Evolutionary conservation across 2,113 vertebrate species (phyloP), one percentile per base, ranked within the genome.

Genomic region (Trichomycterus rosablanca): DNA sequence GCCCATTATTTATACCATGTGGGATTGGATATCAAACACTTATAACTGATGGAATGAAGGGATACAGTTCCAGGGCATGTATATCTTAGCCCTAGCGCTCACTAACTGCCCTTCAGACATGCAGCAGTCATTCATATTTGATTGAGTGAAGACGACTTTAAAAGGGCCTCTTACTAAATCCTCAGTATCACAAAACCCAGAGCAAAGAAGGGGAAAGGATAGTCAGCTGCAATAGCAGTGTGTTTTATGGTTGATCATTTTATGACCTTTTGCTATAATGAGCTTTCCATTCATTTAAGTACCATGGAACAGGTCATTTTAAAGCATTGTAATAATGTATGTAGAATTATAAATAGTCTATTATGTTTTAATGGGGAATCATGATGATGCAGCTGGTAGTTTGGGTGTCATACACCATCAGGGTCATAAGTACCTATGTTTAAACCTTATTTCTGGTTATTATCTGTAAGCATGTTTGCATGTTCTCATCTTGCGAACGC

Each of bases 121-220:
- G 18, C 18, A 52, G 12, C 32, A 51, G 15, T 53, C 34, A 74
- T 70, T 51, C 14, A 61, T 72, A 64, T 74, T 67, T 74, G n/a
- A 68, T 67, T 20, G 14, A 34, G 45, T 43, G 39, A 54, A 66
- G 49, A 57, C 16, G 19, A 45, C 45, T n/a, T 43, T 28, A 45
- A 63, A 32, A 67, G 62, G 18, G 15, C 32, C 5, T 35, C 46
- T 69, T 66, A 59, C 18, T 54, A 48, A 22, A n/a, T 67, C 18
- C 59, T 70, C 6, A 39, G 26, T 43, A 54, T 44, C 42, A 19
- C 23, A 37, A 43, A 55, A 34, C 45, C 40, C 24, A 16, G 24
- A 11, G 26, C 20, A 11, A 43, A 57, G 5, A 14, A 39, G 28
- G 7, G n/a, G 7, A 55, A 52, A 50, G 20, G 3, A 9, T n/a